Conservation (phyloP, 2,797 vertebrate species). For the Limnodromus scolopaceus region DNA sequence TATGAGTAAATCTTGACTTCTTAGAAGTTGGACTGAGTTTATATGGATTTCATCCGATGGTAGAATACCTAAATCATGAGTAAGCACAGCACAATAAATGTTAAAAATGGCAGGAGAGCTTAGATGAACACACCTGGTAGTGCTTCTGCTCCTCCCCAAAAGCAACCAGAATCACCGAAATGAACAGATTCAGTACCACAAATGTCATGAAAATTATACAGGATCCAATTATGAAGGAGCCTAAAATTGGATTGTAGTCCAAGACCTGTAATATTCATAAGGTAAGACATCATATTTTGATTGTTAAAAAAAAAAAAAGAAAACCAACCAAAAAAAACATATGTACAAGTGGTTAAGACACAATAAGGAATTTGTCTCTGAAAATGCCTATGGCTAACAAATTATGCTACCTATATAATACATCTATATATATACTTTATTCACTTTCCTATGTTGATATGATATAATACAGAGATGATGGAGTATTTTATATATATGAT, state of each 20-base stretch:
- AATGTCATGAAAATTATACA: constrained; percentile 97
- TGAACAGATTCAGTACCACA: constrained; percentile 95
- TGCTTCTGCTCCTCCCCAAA: constrained; percentile 93
- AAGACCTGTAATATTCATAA: constrained; percentile 84
- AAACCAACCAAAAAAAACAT: neutral
- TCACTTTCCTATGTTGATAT: neutral
- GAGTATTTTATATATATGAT: neutral
- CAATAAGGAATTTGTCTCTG: neutral
- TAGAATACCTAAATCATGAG: neutral
- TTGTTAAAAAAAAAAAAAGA: neutral
- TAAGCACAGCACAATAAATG: neutral
- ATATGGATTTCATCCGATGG: neutral
- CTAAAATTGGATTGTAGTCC: constrained; percentile 90
- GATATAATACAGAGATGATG: neutral
- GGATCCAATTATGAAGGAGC: constrained; percentile 93
- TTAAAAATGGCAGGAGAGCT: neutral
- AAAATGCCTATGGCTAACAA: neutral
- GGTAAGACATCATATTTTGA: neutral
- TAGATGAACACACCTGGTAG: constrained; percentile 83
- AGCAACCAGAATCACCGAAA: constrained; percentile 95
- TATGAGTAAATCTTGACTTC: neutral
- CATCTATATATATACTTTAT: neutral
- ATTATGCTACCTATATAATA: neutral
- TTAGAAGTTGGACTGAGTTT: neutral
- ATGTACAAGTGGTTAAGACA: neutral